Evolutionary conservation across 2,888 invertebrate genomes (phyloP).

Genomic region (Hydrotaea cyrtoneurina): DNA sequence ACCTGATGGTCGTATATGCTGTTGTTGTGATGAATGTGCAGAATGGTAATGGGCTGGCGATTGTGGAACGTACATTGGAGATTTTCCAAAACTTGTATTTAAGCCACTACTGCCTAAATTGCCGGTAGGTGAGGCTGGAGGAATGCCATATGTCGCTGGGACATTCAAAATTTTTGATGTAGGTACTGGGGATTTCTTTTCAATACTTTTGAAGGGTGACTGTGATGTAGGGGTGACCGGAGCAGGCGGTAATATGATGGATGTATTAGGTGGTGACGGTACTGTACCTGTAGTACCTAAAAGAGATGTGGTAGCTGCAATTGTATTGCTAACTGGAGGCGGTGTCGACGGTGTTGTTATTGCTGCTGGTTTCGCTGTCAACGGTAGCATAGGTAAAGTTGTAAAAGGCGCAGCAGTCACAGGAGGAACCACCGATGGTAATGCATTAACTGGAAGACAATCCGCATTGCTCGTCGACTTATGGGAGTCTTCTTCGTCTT

Average conservation of each 20-base stretch:
- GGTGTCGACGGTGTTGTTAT: constrained; percentile 34
- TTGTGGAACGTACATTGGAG: constrained; percentile 76
- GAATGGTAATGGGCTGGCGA: constrained; percentile 77
- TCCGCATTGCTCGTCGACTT: constrained; percentile 59
- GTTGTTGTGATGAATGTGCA: constrained; percentile 69
- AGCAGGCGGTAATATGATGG: constrained; percentile 57
- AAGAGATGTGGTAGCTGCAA: constrained; percentile 38
- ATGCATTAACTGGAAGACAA: constrained; percentile 36
- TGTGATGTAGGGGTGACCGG: constrained; percentile 58
- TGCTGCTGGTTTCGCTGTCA: constrained; percentile 63
- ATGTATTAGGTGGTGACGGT: constrained; percentile 57
- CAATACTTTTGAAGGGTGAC: constrained; percentile 72
- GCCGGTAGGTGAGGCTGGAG: constrained; percentile 66
- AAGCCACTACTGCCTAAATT: constrained; percentile 66
- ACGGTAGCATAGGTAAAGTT: constrained; percentile 74
- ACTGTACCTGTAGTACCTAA: constrained; percentile 39
- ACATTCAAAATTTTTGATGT: constrained; percentile 77
- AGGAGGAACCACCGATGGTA: constrained; percentile 41
- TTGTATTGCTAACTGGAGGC: constrained; percentile 32
- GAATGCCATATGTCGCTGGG: constrained; percentile 76
- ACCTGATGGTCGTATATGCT: constrained; percentile 71
- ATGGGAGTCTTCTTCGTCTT: constrained; percentile 68
- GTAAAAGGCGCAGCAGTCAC: constrained; percentile 59
- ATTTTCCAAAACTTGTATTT: constrained; percentile 71
- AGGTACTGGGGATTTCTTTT: constrained; percentile 77